A percentile compares a stretch with the other conserved stretches of the same genome.
phyloP scores from a whole-genome alignment of 2,888 invertebrate genomes.

The Drosophila austrosaltans region DNA sequence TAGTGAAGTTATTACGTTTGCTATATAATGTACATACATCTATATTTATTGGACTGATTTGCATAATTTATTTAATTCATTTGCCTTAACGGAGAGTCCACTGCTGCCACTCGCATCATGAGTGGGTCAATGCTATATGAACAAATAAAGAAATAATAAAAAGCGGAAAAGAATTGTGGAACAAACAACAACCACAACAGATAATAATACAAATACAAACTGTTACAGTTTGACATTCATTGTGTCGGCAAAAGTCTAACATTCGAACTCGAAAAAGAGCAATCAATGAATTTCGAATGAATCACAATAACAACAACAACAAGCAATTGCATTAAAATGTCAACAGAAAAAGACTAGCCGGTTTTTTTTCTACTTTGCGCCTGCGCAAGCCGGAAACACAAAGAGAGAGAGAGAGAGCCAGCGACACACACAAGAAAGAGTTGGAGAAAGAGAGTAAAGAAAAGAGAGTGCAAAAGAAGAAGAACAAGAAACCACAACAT shows the following conservation, averaged over 20 bases:
- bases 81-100: conserved; percentile 53
- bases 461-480: conserved; percentile 46
- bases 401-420: conserved; percentile 13
- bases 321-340: conserved; percentile 60
- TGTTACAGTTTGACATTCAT: conserved; percentile 4
- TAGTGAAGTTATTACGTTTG: conserved; percentile 7
- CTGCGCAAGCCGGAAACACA: conserved; percentile 68
- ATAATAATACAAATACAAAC: neutral
- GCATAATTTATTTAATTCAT: conserved; percentile 8
- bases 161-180: conserved; percentile 36
- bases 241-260: neutral
- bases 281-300: conserved; percentile 60
- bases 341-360: conserved; percentile 53
- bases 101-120: conserved; percentile 40
- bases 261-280: conserved; percentile 55
- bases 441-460: conserved; percentile 31
- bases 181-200: conserved; percentile 13
- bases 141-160: neutral
- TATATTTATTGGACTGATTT: conserved; percentile 21
- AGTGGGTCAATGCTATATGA: conserved; percentile 68
- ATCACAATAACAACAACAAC: conserved; percentile 28
- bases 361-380: conserved; percentile 47
- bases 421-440: neutral
- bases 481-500: conserved; percentile 48
- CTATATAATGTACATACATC: conserved; percentile 12